Evolutionary conservation across 2,797 vertebrate genomes (phyloP).

Genomic region (Girardinus metallicus): DNA sequence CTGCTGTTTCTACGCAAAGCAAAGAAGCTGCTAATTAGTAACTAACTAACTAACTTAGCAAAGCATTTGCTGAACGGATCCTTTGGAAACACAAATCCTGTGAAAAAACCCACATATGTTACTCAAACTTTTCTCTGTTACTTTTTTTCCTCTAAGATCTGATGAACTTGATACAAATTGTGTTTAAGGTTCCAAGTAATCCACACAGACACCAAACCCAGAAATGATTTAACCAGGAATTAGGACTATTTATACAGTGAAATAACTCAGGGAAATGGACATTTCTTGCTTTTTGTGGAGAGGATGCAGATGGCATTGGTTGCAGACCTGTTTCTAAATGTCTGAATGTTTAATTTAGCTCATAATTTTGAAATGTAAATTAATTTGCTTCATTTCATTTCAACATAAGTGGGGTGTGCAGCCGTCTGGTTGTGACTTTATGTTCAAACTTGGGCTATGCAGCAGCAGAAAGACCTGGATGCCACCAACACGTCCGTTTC

Average conservation of each 20-base stretch:
- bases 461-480: too few relatives aligned
- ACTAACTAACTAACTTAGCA: not conserved
- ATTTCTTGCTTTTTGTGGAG: not conserved
- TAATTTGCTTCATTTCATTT: too few relatives aligned
- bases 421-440: too few relatives aligned
- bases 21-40: not conserved
- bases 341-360: too few relatives aligned
- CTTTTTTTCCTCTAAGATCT: too few relatives aligned
- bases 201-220: not conserved
- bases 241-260: not conserved
- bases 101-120: too few relatives aligned
- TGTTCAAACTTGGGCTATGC: too few relatives aligned
- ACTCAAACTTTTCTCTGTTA: not conserved
- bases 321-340: too few relatives aligned
- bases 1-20: constrained; percentile 7
- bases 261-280: not conserved
- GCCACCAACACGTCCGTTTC: not conserved
- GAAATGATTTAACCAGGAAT: too few relatives aligned
- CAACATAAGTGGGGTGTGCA: too few relatives aligned
- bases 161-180: not conserved
- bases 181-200: not conserved
- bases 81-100: not conserved
- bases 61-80: not conserved
- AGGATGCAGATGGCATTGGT: too few relatives aligned
- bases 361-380: too few relatives aligned